These are phyloP conservation scores for Eupithecia subumbrata DNA, from an alignment of 2,888 invertebrate species.

Conservation along the genomic window DNA sequence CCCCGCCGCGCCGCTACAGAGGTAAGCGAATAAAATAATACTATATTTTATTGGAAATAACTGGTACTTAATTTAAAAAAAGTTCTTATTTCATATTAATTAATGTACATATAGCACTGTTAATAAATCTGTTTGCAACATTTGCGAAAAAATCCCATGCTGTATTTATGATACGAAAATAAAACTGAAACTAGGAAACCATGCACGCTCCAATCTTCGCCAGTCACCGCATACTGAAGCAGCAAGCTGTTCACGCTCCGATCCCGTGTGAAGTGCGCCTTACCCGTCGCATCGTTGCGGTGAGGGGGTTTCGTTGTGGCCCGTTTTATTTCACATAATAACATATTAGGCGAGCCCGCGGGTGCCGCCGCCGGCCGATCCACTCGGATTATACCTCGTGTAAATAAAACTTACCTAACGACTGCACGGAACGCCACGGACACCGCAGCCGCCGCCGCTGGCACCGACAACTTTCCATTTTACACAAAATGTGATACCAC, in stretches of 20 bases:
- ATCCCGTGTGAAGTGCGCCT: constrained; percentile 17
- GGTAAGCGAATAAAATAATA: no score
- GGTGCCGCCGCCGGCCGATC: constrained; percentile 61
- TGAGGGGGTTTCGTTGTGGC: constrained; percentile 56
- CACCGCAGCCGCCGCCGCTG: constrained; percentile 38
- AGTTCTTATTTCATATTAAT: not conserved
- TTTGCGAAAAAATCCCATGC: not conserved
- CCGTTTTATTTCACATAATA: constrained; percentile 79
- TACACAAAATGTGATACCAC: constrained; percentile 51
- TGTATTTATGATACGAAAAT: not conserved
- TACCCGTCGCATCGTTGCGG: constrained; percentile 37
- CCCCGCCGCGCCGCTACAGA: no score
- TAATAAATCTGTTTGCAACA: not conserved
- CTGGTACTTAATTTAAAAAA: not conserved
- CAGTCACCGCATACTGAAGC: constrained; percentile 5
- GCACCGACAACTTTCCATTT: constrained; percentile 50
- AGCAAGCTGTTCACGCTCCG: not conserved
- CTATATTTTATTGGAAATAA: not conserved
- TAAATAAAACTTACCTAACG: constrained; percentile 74
- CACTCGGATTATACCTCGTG: constrained; percentile 62
- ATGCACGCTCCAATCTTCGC: not conserved
- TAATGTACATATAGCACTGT: not conserved
- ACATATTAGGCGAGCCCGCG: constrained; percentile 67
- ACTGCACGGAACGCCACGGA: constrained; percentile 60
- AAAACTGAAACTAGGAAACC: not conserved